phyloP scores from a whole-genome alignment of 2,113 vertebrate species.

The Stomatorhinus ivindoensis region DNA sequence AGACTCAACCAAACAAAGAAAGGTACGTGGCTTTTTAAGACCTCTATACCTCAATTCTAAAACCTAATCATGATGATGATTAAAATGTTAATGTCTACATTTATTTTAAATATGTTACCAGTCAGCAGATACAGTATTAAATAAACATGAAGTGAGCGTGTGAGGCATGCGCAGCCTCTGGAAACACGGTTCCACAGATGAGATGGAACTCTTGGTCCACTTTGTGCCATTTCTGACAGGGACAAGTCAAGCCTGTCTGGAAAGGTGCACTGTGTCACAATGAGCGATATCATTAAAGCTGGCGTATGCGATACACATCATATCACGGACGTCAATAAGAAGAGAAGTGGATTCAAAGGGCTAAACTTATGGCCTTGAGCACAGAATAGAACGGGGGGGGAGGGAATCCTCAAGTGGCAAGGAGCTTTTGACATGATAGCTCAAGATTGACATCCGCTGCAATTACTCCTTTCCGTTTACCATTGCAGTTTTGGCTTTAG shows the following conservation, averaged over 20 bases:
- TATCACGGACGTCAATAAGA: conserved; percentile 20
- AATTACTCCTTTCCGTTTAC: conserved; percentile 51
- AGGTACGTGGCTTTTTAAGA: conserved; percentile 61
- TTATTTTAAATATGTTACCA: not conserved
- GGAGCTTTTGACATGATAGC: conserved; percentile 50
- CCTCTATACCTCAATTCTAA: not conserved
- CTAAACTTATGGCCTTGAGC: conserved; percentile 24
- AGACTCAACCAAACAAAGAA: conserved; percentile 87
- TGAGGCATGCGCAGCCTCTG: not conserved
- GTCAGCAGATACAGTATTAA: not conserved
- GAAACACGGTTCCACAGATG: not conserved
- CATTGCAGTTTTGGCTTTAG: conserved; percentile 3
- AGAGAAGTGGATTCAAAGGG: conserved; percentile 20
- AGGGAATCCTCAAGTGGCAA: conserved; percentile 39
- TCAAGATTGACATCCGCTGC: conserved; percentile 47
- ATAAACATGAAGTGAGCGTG: not conserved
- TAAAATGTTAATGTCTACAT: not conserved
- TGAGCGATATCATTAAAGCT: conserved; percentile 28
- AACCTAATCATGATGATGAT: not conserved
- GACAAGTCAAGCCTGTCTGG: conserved; percentile 32
- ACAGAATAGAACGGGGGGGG: conserved; percentile 22
- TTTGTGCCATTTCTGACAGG: conserved; percentile 50
- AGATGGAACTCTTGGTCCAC: not conserved
- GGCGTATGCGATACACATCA: conserved; percentile 30
- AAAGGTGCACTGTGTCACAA: conserved; percentile 20